Base-by-base conservation (phyloP, 2,888 invertebrate species). In the Metopia argyrocephala region DNA sequence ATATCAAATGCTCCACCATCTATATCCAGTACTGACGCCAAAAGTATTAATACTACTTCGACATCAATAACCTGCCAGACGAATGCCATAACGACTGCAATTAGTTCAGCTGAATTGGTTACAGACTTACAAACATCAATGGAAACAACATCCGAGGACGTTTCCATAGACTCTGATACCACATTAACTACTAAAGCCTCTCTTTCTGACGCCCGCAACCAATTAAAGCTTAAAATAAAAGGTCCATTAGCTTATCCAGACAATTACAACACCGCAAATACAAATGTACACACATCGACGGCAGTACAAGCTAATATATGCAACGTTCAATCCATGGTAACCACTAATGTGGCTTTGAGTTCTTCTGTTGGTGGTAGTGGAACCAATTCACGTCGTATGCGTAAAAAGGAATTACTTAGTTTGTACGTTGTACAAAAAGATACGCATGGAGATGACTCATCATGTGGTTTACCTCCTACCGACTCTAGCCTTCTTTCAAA, bases 191-290 rank as follows among this genome's bases (percentile, higher is more conserved):
- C 94, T 3, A 95, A 95, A 87, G 94, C 95, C 0, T 94, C 95
- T 1, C 91, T 96, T 1, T 94, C 94, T 0, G 96, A 96, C 89
- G 95, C 96, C 0, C 92, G 96, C 31, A 96, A 96, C 90, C 96
- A 96, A 87, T 91, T 97, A 4, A 97, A 97, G 89, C 94, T 97
- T 0, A 97, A 97, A 90, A 97, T 97, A 82, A 97, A 97, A 89
- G 97, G 96, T 3, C 97, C 97, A 0, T 94, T 95, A 86, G 92
- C 96, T 79, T 96, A 96, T 85, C 89, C 93, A 0, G 93, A 93
- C 84, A 96, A 95, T 87, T 95, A 94, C 46, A 92, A 94, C 2
- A 84, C 85, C 21, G 76, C 84, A 2, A 65, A 82, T 38, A 70
- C 81, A 2, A 54, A 84, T 15, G 69, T 73, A 38, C 79, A 82